phyloP scores from a whole-genome alignment of 1,140 invertebrate genomes.

The Drosophila ironensis region DNA sequence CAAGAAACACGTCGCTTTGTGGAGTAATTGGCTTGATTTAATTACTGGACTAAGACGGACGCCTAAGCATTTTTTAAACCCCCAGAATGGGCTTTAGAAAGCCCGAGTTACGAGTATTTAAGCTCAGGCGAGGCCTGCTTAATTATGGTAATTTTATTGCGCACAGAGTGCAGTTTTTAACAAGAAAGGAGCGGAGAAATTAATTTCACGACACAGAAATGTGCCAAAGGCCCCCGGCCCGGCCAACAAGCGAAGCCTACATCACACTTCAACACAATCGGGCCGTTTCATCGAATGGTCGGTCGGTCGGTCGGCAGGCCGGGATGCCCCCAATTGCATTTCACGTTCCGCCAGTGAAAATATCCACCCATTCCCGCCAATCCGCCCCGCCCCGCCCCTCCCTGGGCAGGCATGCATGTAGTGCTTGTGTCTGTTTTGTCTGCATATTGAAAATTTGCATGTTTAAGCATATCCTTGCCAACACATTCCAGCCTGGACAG shows the following conservation, averaged over 20 bases:
- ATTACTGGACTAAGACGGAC: slow-evolving; percentile 1
- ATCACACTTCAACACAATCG: slow-evolving; percentile 81
- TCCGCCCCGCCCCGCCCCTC: slow-evolving; percentile 2
- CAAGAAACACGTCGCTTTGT: background rate
- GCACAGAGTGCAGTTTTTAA: slow-evolving; percentile 45
- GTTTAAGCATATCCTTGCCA: slow-evolving; percentile 81
- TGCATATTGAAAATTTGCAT: slow-evolving; percentile 81
- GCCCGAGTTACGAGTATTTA: slow-evolving; percentile 1
- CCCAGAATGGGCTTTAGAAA: slow-evolving; percentile 24
- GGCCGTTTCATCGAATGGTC: slow-evolving; percentile 74
- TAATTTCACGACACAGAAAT: slow-evolving; percentile 71
- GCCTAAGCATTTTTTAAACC: slow-evolving; percentile 11
- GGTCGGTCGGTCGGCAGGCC: background rate
- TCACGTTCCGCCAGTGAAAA: slow-evolving; percentile 63
- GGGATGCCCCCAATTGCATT: slow-evolving; percentile 64
- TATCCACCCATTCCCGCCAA: slow-evolving; percentile 17
- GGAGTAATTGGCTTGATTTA: background rate
- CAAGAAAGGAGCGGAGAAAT: slow-evolving; percentile 54
- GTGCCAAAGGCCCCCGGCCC: slow-evolving; percentile 57
- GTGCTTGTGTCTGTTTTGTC: slow-evolving; percentile 59
- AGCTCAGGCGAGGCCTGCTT: background rate
- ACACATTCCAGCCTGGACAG: slow-evolving; percentile 66
- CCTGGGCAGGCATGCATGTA: slow-evolving; percentile 71
- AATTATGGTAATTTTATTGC: slow-evolving; percentile 46
- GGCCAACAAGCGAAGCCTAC: slow-evolving; percentile 79